phyloP scores from a whole-genome alignment of 2,797 vertebrate genomes.

The Pseudochromis fuscus region DNA sequence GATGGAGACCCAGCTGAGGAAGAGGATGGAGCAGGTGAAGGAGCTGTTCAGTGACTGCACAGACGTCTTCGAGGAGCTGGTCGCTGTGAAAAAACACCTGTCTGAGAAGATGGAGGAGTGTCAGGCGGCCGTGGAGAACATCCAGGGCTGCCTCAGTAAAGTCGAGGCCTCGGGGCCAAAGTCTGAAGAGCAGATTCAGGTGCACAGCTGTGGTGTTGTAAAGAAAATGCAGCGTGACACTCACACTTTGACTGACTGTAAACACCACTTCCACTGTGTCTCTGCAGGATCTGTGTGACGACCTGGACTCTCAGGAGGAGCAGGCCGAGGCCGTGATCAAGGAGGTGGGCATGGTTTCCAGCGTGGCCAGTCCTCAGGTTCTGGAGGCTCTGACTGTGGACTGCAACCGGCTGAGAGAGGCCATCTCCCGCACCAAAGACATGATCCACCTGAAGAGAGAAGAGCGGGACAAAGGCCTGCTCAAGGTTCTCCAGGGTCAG shows the following conservation, averaged over 20 bases:
- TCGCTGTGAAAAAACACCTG: constrained; percentile 81
- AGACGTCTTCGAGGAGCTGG: constrained; percentile 84
- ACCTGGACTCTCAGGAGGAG: constrained; percentile 89
- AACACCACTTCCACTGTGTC: neutral
- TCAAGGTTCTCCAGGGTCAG: constrained; percentile 87
- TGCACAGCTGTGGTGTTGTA: constrained; percentile 39
- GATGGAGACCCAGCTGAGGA: constrained; percentile 84
- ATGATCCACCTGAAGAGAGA: constrained; percentile 90
- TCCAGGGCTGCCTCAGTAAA: constrained; percentile 68
- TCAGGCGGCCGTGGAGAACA: constrained; percentile 70
- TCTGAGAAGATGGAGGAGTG: constrained; percentile 77
- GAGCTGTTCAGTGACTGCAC: constrained; percentile 83
- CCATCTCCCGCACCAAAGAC: constrained; percentile 85
- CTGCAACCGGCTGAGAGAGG: constrained; percentile 73
- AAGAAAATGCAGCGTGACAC: too few relatives aligned
- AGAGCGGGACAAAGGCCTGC: constrained; percentile 87
- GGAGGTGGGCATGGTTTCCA: constrained; percentile 86
- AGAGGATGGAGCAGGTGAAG: constrained; percentile 86
- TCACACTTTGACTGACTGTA: too few relatives aligned
- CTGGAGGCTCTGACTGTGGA: constrained; percentile 88
- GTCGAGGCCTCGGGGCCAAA: constrained; percentile 59
- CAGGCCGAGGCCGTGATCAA: constrained; percentile 86
- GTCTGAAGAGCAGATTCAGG: constrained; percentile 74
- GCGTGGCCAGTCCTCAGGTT: constrained; percentile 83
- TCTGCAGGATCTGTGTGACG: constrained; percentile 87